phyloP scores from a whole-genome alignment of 2,888 invertebrate species.

The Myopa testacea region DNA sequence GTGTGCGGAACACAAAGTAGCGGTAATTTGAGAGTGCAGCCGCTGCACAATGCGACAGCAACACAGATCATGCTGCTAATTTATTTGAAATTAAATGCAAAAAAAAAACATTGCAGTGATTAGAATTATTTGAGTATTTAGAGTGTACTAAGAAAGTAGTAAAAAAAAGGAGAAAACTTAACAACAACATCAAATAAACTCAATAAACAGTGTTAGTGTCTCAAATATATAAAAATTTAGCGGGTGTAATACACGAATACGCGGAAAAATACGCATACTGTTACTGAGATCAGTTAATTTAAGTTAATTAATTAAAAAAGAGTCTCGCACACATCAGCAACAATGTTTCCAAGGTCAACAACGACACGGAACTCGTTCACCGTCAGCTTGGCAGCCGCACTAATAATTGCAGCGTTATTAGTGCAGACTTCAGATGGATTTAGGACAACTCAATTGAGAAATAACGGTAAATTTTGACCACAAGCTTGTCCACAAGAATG shows the following conservation, averaged over 20 bases:
- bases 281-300: no score
- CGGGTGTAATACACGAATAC: not conserved
- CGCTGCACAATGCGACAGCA: not conserved
- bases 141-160: not conserved
- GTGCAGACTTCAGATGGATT: slow-evolving; percentile 62
- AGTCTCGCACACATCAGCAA: not conserved
- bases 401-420: slow-evolving; percentile 59
- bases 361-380: slow-evolving; percentile 42
- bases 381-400: slow-evolving; percentile 54
- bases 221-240: not conserved
- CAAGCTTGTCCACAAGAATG: slow-evolving; percentile 42
- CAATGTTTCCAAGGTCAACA: slow-evolving; percentile 25
- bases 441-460: slow-evolving; percentile 58
- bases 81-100: not conserved
- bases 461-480: slow-evolving; percentile 56
- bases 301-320: not conserved
- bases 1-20: slow-evolving; percentile 31
- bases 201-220: not conserved
- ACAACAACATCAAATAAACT: no score
- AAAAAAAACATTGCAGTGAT: slow-evolving; percentile 13
- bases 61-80: slow-evolving; percentile 12
- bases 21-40: slow-evolving; percentile 36
- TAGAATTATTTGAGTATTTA: not conserved
- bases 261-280: no score
- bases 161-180: no score